phyloP scores from a whole-genome alignment of 2,113 vertebrate genomes.

The Ctenodactylus gundi region DNA sequence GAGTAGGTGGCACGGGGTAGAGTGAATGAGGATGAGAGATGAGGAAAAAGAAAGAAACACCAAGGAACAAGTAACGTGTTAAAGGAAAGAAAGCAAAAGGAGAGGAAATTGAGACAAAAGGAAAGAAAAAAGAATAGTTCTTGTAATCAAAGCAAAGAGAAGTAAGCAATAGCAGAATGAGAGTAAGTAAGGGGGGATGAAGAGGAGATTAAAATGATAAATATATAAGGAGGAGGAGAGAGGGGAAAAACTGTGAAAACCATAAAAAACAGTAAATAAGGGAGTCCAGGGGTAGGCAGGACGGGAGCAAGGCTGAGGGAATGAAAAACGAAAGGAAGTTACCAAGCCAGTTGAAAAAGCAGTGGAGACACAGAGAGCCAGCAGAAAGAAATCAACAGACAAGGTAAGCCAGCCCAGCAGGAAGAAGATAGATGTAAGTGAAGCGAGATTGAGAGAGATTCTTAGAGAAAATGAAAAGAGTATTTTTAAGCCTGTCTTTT shows the following conservation, averaged over 20 bases:
- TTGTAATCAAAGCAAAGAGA: neutral
- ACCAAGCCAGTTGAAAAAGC: neutral
- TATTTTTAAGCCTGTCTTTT: neutral
- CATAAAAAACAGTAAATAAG: neutral
- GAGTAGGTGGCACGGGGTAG: neutral
- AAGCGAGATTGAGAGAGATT: constrained; percentile 42
- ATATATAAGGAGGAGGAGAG: neutral
- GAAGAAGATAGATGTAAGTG: constrained; percentile 45
- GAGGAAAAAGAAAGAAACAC: neutral
- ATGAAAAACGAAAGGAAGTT: constrained; percentile 4
- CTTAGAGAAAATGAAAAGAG: constrained; percentile 49
- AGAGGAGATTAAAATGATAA: neutral
- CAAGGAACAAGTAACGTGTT: neutral
- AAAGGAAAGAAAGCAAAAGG: neutral
- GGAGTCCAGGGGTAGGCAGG: neutral
- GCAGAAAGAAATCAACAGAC: neutral
- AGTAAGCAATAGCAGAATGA: neutral
- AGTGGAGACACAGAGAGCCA: neutral
- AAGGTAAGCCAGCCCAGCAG: constrained; percentile 39
- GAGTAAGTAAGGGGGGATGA: neutral
- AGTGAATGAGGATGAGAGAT: neutral
- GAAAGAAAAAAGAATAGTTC: neutral
- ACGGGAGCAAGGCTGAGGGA: neutral
- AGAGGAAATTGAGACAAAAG: neutral
- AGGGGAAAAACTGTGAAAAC: neutral